Conservation (phyloP, 2,113 vertebrate genomes). For the Toxostoma redivivum region DNA sequence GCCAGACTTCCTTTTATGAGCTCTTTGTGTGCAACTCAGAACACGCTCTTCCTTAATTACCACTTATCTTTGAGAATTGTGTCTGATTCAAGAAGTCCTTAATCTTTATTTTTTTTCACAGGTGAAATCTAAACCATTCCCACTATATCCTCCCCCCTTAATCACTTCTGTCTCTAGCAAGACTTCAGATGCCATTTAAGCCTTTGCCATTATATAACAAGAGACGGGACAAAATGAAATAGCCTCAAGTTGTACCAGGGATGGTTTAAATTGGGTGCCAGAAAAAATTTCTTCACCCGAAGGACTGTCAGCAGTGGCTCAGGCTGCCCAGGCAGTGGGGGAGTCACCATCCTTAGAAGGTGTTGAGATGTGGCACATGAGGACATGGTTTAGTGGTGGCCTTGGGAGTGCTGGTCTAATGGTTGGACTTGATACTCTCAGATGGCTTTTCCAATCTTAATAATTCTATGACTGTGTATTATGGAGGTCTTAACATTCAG, state of each 20-base stretch:
- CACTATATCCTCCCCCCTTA: background rate
- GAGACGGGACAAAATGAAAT: background rate
- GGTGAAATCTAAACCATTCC: background rate
- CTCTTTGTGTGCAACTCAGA: conserved; percentile 28
- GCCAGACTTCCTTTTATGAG: conserved; percentile 26
- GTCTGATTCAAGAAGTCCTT: background rate
- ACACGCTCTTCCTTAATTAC: conserved; percentile 35
- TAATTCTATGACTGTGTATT: background rate
- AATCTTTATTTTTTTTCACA: background rate
- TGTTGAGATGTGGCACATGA: background rate
- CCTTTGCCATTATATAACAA: background rate
- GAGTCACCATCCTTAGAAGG: background rate
- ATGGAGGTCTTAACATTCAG: background rate
- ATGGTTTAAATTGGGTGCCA: background rate
- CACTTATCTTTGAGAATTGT: background rate
- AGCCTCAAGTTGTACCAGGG: background rate
- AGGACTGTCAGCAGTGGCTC: background rate
- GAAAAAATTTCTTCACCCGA: background rate
- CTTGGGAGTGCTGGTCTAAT: background rate
- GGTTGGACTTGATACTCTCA: background rate
- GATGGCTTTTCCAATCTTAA: background rate
- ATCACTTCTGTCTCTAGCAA: background rate
- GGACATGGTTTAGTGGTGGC: background rate
- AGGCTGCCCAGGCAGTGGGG: background rate
- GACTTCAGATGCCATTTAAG: background rate